phyloP scores from a whole-genome alignment of 2,888 invertebrate genomes.

The Orchestes rusci region DNA sequence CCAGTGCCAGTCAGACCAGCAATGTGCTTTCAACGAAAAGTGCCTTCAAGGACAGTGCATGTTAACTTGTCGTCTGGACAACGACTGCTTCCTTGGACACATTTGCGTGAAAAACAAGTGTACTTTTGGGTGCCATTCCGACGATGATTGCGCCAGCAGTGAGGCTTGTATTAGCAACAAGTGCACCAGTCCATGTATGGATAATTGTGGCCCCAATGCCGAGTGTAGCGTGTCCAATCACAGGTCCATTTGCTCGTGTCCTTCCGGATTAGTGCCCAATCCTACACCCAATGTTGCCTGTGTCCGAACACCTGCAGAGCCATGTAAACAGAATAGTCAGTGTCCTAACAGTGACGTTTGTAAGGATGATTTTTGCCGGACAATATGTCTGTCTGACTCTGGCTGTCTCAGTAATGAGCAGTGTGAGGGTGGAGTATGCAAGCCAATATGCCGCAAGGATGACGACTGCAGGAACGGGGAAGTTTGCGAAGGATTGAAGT shows the following conservation, averaged over 20 bases:
- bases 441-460: constrained; percentile 74
- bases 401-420: constrained; percentile 80
- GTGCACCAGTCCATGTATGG: constrained; percentile 70
- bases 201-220: constrained; percentile 78
- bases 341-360: constrained; percentile 67
- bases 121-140: constrained; percentile 75
- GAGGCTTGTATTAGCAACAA: constrained; percentile 76
- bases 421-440: constrained; percentile 72
- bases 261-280: constrained; percentile 73
- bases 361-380: constrained; percentile 65
- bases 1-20: constrained; percentile 64
- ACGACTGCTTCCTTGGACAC: constrained; percentile 87
- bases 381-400: constrained; percentile 66
- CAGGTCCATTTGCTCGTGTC: constrained; percentile 74
- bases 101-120: constrained; percentile 83
- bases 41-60: constrained; percentile 76
- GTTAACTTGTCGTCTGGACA: constrained; percentile 84
- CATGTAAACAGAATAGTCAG: constrained; percentile 71
- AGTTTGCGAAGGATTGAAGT: constrained; percentile 75
- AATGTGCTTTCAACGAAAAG: constrained; percentile 86
- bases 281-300: constrained; percentile 85
- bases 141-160: constrained; percentile 80
- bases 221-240: constrained; percentile 73
- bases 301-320: constrained; percentile 66
- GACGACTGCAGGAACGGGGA: constrained; percentile 83